Conservation (phyloP, 2,113 vertebrate species). For the Callospermophilus lateralis region DNA sequence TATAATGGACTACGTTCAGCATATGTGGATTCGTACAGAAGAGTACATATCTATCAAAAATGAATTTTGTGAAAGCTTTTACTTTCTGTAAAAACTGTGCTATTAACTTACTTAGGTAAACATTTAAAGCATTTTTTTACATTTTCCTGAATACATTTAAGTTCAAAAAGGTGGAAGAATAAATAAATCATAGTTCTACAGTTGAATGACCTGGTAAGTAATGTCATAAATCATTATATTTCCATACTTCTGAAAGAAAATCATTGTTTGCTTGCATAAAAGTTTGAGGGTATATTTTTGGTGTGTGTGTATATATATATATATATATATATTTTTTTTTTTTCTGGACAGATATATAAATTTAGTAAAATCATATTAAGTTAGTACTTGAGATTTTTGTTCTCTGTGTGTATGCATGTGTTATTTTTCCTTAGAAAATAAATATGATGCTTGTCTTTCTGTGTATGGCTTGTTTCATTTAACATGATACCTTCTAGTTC, state of each 20-base stretch:
- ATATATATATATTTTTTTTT: too few species aligned
- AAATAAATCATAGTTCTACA: conserved; percentile 13
- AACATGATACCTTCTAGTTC: too few species aligned
- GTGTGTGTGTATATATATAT: background rate
- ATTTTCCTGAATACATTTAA: background rate
- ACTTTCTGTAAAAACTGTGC: background rate
- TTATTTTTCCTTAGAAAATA: background rate
- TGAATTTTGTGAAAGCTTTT: conserved; percentile 32
- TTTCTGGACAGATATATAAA: background rate
- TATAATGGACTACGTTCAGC: background rate
- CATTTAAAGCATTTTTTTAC: background rate
- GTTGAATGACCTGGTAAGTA: background rate
- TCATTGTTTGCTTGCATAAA: background rate
- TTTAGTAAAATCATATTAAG: background rate
- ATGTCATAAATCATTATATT: background rate
- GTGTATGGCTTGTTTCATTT: too few species aligned
- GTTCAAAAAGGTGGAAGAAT: background rate
- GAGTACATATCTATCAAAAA: conserved; percentile 10
- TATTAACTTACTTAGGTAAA: conserved; percentile 15
- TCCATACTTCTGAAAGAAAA: background rate
- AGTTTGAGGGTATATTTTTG: background rate
- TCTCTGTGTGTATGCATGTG: background rate
- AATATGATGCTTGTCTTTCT: too few species aligned
- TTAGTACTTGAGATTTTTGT: background rate
- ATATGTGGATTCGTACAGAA: background rate